phyloP scores from a whole-genome alignment of 2,113 vertebrate genomes.

The Hippocampus guttulatus region DNA sequence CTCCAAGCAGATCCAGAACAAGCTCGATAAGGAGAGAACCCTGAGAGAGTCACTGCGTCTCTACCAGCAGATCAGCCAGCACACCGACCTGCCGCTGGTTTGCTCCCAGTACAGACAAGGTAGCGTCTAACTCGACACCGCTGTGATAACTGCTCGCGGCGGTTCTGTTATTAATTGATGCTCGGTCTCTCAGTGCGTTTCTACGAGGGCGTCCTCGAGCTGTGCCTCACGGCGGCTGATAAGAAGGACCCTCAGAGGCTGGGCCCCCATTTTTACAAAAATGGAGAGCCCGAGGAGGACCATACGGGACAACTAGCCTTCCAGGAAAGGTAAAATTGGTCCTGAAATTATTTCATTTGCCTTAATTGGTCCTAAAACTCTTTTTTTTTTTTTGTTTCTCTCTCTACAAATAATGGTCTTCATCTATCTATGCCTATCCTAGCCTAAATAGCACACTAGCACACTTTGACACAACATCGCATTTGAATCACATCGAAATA shows the following conservation, averaged over 20 bases:
- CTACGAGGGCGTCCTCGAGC: conserved; percentile 93
- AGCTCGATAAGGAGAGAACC: conserved; percentile 84
- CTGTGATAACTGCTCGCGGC: not conserved
- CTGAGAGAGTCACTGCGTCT: conserved; percentile 87
- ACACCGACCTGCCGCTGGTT: conserved; percentile 88
- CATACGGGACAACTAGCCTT: conserved; percentile 85
- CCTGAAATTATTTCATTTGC: not conserved
- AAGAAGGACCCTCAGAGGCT: conserved; percentile 95
- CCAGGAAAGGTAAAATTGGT: conserved; percentile 79
- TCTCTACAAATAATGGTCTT: too few species aligned
- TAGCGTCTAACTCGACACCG: conserved; percentile 37
- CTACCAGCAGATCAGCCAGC: conserved; percentile 93
- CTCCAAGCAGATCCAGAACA: conserved; percentile 89
- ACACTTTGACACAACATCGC: not conserved
- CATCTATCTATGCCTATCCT: too few species aligned
- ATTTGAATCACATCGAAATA: not conserved
- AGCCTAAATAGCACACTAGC: not conserved
- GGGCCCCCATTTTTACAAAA: conserved; percentile 95
- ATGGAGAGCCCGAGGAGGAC: conserved; percentile 96
- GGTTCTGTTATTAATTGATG: not conserved
- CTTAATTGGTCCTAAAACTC: not conserved
- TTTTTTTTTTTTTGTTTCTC: too few species aligned
- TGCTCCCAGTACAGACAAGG: conserved; percentile 94
- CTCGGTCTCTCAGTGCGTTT: conserved; percentile 79
- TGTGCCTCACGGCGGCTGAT: conserved; percentile 90